phyloP scores from a whole-genome alignment of 1,140 invertebrate species.

The Drosophila hydei region DNA sequence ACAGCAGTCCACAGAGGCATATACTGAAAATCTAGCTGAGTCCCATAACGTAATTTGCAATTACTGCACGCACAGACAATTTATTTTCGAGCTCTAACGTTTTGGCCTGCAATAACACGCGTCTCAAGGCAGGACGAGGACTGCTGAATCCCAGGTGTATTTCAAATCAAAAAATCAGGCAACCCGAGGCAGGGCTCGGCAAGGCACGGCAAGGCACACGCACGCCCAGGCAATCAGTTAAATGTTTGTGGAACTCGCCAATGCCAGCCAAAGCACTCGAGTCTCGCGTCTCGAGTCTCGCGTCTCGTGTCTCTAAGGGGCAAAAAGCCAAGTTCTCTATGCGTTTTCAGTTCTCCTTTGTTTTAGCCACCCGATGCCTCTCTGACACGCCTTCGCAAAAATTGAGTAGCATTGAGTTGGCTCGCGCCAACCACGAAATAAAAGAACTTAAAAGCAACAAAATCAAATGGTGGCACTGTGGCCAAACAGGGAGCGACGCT shows the following conservation, averaged over 20 bases:
- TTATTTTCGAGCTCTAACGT: conserved; percentile 77
- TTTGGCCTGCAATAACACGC: conserved; percentile 20
- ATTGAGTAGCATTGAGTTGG: conserved; percentile 65
- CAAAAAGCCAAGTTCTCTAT: conserved; percentile 15
- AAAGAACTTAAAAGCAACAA: conserved; percentile 37
- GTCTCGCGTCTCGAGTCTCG: conserved; percentile 25
- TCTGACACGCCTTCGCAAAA: conserved; percentile 33
- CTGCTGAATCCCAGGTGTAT: conserved; percentile 78
- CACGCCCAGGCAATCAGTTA: conserved; percentile 83
- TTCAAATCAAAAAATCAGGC: conserved; percentile 83
- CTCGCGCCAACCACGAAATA: conserved; percentile 39
- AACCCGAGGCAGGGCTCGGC: conserved; percentile 11
- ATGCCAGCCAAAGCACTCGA: conserved; percentile 42
- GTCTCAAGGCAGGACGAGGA: conserved; percentile 8
- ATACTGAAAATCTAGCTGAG: not conserved
- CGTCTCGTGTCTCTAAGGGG: conserved; percentile 46
- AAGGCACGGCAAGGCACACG: conserved; percentile 36
- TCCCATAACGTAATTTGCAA: conserved; percentile 76
- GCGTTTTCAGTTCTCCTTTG: conserved; percentile 23
- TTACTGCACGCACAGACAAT: conserved; percentile 84
- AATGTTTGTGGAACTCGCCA: conserved; percentile 83
- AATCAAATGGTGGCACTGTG: conserved; percentile 32
- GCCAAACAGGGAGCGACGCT: conserved; percentile 5
- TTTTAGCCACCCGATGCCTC: conserved; percentile 21
- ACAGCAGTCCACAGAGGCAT: not conserved